Conservation (phyloP, 2,797 vertebrate genomes). For the Sebastes hopkinsi region DNA sequence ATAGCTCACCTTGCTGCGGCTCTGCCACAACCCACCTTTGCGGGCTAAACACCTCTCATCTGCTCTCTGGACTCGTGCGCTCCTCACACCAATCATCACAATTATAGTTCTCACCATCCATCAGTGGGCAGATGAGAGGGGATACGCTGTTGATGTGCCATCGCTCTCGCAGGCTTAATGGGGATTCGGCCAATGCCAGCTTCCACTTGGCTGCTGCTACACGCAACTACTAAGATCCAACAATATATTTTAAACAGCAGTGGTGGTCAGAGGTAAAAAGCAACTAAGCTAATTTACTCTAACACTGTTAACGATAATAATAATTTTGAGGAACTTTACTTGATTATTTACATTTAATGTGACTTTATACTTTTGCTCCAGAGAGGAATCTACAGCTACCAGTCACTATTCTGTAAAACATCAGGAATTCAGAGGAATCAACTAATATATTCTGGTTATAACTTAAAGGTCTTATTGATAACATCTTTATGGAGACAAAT, state of each 20-base stretch:
- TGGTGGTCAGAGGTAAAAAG: not conserved
- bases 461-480: not conserved
- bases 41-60: slow-evolving; percentile 54
- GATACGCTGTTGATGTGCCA: slow-evolving; percentile 23
- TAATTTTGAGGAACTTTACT: not conserved
- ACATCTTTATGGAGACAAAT: no score
- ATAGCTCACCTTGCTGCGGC: slow-evolving; percentile 57
- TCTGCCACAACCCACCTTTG: slow-evolving; percentile 53
- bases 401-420: not conserved
- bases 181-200: slow-evolving; percentile 16
- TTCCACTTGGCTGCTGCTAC: slow-evolving; percentile 34
- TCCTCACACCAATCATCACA: slow-evolving; percentile 63
- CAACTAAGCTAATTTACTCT: not conserved
- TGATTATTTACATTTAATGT: not conserved
- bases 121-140: slow-evolving; percentile 52
- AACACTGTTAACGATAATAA: not conserved
- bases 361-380: not conserved
- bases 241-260: slow-evolving; percentile 11
- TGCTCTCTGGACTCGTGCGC: slow-evolving; percentile 40
- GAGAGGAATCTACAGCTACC: not conserved
- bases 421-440: not conserved
- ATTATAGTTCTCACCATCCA: slow-evolving; percentile 55
- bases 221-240: slow-evolving; percentile 9
- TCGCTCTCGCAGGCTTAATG: slow-evolving; percentile 26
- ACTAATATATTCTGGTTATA: not conserved